Evolutionary conservation across 2,797 vertebrate species (phyloP), one percentile per base, ranked within the genome.

Genomic region (Merluccius polli): DNA sequence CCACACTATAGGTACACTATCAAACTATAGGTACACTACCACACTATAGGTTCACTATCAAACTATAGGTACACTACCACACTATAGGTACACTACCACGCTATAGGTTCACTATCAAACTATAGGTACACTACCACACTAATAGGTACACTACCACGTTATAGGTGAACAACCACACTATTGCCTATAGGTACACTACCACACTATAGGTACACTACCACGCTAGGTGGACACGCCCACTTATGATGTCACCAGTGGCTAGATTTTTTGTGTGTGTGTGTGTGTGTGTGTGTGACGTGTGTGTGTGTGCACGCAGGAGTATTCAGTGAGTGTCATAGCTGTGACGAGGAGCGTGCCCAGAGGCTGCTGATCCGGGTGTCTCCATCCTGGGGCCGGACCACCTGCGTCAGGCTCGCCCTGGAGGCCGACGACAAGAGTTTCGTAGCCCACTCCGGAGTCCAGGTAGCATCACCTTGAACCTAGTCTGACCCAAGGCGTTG

Each of bases 381-480:
- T 0, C 92, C 92, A 1, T 93, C 92, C 67, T 99, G 98, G 98
- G 98, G 98, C 10, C 89, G 85, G 81, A 95, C 95, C 10, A 99
- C 96, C 0, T 96, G 96, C 70, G 90, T 99, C 72, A 93, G 96
- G 80, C 81, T 99, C 79, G 97, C 98, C 0, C 77, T 98, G 80
- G 95, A 97, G 86, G 97, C 96, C 7, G 92, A 97, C 44, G 90
- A 95, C 85, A 96, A 96, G 91, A 95, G 89, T 80, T 98, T 99
- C 24, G 89, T 99, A 71, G 96, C 98, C 74, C 97, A 96, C 0
- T 95, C 96, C 2, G 97, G 98, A 0, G 91, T 94, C 75, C 94
- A 94, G 92, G 94, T 94, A 81, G 3, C 27, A 6, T 31, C 71
- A 29, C 31, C 33, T 36, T 12, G 35, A 27, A 18, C n/a, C 59